Evolutionary conservation across 2,113 vertebrate species (phyloP), one percentile per base, ranked within the genome.

Genomic region (Leucosticte australis): DNA sequence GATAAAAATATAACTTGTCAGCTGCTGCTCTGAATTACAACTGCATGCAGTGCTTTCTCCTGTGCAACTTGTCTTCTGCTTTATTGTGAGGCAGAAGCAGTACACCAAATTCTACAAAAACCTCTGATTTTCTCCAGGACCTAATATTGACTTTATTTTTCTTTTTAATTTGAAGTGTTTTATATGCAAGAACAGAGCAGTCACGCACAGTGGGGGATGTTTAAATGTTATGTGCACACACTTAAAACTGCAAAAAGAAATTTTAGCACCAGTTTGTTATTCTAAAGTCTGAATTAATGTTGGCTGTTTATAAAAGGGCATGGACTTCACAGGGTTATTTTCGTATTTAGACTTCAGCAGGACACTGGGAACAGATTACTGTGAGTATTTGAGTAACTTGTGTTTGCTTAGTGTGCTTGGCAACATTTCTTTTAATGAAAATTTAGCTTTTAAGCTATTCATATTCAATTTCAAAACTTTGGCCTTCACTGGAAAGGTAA

Each of bases 181-280:
- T 82, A 13, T 53, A 9, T 73, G 60, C 57, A 65, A 69, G 77
- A 65, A 20, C 46, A 69, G 42, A 50, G 37, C 49, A 77, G 70
- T 73, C 31, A 46, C 31, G 50, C 41, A 33, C n/a, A 53, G 84
- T 39, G 24, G 52, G 78, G 59, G 42, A 42, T 39, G n/a, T 60
- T 47, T 63, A 55, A 90, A 74, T 27, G 6, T 85, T 74, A 57
- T 16, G 50, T 6, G 4, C 10, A 9, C 82, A 27, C 63, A 59
- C 27, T 83, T 83, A 63, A 3, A 52, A 76, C 47, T 94, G 87
- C 78, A 91, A 83, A 85, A 89, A 80, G 84, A 73, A 79, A 53
- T 55, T 81, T 94, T 63, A 92, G 65, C 89, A 80, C 81, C 44
- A 56, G 49, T 92, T 92, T 93, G 89, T 95, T 95, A 14, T 81